Base-by-base conservation (phyloP, 2,113 vertebrate genomes). In the Bujurquina vittata region DNA sequence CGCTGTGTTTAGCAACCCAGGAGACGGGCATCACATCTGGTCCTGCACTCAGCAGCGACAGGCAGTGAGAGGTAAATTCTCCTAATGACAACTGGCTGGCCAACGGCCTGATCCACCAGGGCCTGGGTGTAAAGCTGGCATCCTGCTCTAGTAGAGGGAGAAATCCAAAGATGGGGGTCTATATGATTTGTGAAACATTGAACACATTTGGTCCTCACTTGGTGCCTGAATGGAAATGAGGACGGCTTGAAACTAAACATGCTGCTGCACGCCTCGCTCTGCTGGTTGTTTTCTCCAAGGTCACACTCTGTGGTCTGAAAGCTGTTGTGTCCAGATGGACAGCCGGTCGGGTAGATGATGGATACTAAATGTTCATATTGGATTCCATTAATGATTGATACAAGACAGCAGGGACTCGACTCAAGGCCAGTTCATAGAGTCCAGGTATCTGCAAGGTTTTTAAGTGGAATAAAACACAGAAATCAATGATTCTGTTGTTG, bases 11-110 rank as follows among this genome's bases (percentile, higher is more conserved):
- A 77, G 76, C 84, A 90, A 80, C 92, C 87, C 82, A 35, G 67
- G 87, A 90, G 90, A 90, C 63, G 49, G 55, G 60, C 87, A 78
- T 77, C 89, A 76, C 90, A 94, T 89, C 93, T 94, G 91, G 75
- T 84, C 76, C 76, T 79, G 54, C 7, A 26, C 89, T 87, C 61
- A 2, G 69, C 65, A 29, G 79, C 49, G 76, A 65, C 78, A 57
- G 86, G 73, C 83, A 77, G 37, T 10, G 46, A 76, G 74, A 74
- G 81, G 80, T 89, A 88, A 89, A 89, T 90, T 85, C 77, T 87
- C 46, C 55, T 87, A 88, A 91, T 88, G 88, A 91, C 56, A 63
- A 72, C 59, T 10, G 75, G 52, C 79, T 88, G 91, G 82, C 84
- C 88, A 31, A 6, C 4, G 20, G 79, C 84, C 83, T 35, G 4